A percentile compares a stretch with the other conserved stretches of the same genome.
Evolutionary conservation across 1,140 invertebrate species (phyloP).

Genomic region (Pseudomyrmex pallidus): DNA sequence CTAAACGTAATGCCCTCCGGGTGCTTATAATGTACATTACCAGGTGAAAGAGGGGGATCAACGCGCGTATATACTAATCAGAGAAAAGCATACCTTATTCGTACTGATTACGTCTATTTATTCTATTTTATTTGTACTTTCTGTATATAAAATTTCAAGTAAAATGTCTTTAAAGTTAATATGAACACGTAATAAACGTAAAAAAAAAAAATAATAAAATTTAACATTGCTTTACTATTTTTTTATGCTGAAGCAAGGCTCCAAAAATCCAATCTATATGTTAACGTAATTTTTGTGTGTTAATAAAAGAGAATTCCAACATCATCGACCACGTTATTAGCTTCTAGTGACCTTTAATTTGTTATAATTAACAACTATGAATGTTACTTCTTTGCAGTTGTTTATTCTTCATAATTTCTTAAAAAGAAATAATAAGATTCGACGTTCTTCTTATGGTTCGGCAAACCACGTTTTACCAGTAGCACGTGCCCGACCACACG

Average conservation of each 20-base stretch:
- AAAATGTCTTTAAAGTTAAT: background rate
- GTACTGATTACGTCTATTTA: background rate
- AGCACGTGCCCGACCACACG: constrained; percentile 74
- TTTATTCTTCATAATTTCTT: too few species aligned
- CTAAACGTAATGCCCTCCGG: constrained; percentile 54
- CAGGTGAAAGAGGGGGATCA: constrained; percentile 6
- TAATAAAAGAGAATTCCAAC: too few species aligned
- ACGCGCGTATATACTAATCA: constrained; percentile 21
- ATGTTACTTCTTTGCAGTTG: too few species aligned
- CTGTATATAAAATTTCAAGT: background rate
- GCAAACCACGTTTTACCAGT: constrained; percentile 61
- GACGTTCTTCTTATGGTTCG: background rate
- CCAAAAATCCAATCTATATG: too few species aligned
- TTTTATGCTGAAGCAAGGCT: too few species aligned
- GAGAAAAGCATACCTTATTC: background rate
- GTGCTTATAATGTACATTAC: constrained; percentile 35
- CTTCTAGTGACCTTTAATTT: too few species aligned
- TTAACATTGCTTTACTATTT: too few species aligned
- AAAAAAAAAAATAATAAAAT: too few species aligned
- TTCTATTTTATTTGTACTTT: background rate
- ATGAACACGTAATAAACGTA: too few species aligned
- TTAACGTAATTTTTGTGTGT: too few species aligned
- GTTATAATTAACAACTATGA: too few species aligned
- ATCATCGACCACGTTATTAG: too few species aligned
- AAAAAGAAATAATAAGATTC: background rate